Evolutionary conservation across 1,140 invertebrate genomes (phyloP).

Genomic region (Drosophila nebulosa): DNA sequence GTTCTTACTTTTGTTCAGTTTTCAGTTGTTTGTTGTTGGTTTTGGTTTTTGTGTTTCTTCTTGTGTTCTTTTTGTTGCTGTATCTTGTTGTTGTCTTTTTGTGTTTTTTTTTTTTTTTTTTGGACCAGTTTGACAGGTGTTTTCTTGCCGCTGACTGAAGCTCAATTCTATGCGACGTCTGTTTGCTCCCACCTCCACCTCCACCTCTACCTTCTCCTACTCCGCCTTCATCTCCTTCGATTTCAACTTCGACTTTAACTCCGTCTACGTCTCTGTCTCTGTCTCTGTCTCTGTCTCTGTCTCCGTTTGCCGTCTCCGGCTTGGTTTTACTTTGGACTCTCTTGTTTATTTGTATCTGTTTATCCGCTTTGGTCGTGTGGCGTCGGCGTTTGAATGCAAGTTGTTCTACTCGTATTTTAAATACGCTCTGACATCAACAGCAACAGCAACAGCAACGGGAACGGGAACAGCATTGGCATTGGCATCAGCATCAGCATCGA

Average conservation of each 20-base stretch:
- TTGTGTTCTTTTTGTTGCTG: conserved; percentile 8
- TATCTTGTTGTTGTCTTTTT: background rate
- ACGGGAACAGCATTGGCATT: background rate
- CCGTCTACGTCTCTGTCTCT: background rate
- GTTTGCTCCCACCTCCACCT: conserved; percentile 8
- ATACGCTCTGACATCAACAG: conserved; percentile 73
- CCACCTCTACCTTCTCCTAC: background rate
- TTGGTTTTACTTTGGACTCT: conserved; percentile 26
- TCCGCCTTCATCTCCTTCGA: conserved; percentile 6
- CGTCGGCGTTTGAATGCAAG: conserved; percentile 70
- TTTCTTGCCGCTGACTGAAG: conserved; percentile 76
- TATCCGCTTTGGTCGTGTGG: conserved; percentile 64
- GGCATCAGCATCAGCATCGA: conserved; percentile 22
- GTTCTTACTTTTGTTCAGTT: background rate
- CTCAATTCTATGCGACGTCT: conserved; percentile 73
- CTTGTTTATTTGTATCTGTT: conserved; percentile 46
- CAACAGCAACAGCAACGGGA: background rate
- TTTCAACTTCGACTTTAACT: conserved; percentile 6
- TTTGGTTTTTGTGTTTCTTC: conserved; percentile 12
- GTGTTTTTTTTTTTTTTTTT: conserved; percentile 23
- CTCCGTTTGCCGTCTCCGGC: no score
- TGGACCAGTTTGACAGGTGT: conserved; percentile 78
- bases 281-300: no score
- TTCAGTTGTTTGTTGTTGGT: background rate
- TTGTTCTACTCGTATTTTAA: conserved; percentile 78